A percentile compares a stretch with the other conserved stretches of the same genome.
phyloP scores from a whole-genome alignment of 2,888 invertebrate genomes.

The Drosophila pseudotalamancana region DNA sequence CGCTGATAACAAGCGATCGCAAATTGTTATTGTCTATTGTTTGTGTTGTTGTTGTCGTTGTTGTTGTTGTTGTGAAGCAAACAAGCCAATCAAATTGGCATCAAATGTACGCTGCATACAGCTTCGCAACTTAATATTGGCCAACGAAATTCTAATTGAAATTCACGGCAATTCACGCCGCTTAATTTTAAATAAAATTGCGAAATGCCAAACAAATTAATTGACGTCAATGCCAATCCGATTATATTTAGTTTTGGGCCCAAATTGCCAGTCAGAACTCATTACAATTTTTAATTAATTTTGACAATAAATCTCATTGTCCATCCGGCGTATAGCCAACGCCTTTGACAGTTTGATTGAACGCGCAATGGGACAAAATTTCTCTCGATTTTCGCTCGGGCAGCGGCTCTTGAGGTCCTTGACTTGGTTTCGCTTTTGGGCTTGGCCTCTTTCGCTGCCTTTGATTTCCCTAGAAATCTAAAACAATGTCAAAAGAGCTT shows the following conservation, averaged over 20 bases:
- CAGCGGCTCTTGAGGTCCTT: conserved; percentile 13
- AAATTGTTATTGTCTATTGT: conserved; percentile 18
- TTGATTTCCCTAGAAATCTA: conserved; percentile 74
- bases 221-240: conserved; percentile 48
- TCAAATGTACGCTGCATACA: conserved; percentile 49
- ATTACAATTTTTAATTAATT: conserved; percentile 79
- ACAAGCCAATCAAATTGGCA: conserved; percentile 69
- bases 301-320: conserved; percentile 69
- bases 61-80: conserved; percentile 17
- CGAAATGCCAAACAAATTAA: conserved; percentile 69
- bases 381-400: conserved; percentile 23
- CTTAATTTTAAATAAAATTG: conserved; percentile 70
- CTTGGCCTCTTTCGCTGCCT: conserved; percentile 11
- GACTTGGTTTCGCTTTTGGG: conserved; percentile 20
- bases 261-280: conserved; percentile 50
- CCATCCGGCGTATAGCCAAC: conserved; percentile 7
- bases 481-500: conserved; percentile 73
- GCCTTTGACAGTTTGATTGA: conserved; percentile 70
- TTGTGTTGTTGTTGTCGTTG: background rate
- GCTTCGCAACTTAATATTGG: conserved; percentile 1
- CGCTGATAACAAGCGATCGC: conserved; percentile 31
- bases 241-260: conserved; percentile 59
- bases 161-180: conserved; percentile 53
- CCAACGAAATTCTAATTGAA: conserved; percentile 59
- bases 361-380: conserved; percentile 31